Percentiles rank a stretch among this genome's conserved stretches.
phyloP scores from a whole-genome alignment of 2,113 vertebrate species.

The Microcebus griseorufus region DNA sequence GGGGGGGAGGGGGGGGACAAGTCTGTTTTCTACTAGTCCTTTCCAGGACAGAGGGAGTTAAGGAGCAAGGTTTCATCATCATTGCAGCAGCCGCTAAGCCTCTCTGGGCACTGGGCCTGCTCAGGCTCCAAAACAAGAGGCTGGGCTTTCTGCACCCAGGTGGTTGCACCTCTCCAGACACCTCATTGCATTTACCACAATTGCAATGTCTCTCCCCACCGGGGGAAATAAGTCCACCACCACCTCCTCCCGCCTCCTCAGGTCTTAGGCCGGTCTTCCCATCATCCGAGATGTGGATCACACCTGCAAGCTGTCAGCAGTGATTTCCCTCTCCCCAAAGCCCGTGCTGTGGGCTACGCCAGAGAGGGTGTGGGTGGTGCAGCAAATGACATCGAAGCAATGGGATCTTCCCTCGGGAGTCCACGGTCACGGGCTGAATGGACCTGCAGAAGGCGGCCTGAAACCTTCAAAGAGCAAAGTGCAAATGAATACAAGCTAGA shows the following conservation, averaged over 20 bases:
- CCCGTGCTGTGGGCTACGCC: background rate
- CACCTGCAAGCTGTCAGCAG: background rate
- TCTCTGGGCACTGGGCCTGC: background rate
- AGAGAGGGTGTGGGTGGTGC: background rate
- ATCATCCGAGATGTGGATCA: slow-evolving; percentile 6
- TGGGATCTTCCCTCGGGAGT: background rate
- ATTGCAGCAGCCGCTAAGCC: background rate
- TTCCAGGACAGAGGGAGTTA: background rate
- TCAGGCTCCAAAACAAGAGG: background rate
- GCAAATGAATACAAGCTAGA: background rate
- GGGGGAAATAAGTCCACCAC: slow-evolving; percentile 26
- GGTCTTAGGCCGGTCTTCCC: background rate
- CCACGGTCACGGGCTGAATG: accelerated
- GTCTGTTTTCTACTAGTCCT: background rate
- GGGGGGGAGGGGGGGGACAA: background rate
- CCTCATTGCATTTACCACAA: slow-evolving; percentile 43
- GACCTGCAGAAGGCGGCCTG: background rate
- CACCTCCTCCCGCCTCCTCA: background rate
- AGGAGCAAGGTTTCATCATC: slow-evolving; percentile 13
- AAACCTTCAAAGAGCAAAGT: background rate
- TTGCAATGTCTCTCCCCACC: slow-evolving; percentile 19
- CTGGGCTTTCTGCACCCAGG: background rate
- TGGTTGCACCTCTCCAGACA: slow-evolving; percentile 48
- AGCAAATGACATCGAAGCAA: background rate
- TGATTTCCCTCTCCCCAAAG: background rate